Evolutionary conservation across 2,888 invertebrate species (phyloP).

Genomic region (Formica aserva): DNA sequence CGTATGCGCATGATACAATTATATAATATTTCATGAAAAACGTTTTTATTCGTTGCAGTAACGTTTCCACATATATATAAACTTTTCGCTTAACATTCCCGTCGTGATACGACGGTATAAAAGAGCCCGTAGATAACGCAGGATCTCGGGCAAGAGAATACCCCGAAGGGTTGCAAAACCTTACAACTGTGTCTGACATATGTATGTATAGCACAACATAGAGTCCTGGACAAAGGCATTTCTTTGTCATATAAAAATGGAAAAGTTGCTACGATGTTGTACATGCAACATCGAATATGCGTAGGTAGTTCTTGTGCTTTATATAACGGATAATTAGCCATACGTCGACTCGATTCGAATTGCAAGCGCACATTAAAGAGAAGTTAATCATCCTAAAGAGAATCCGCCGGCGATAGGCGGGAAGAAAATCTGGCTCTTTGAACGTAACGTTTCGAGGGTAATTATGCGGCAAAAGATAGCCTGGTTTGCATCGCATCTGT

Average conservation of each 20-base stretch:
- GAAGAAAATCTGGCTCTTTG: slow-evolving; percentile 39
- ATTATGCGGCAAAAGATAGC: slow-evolving; percentile 45
- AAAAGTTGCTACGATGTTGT: background rate
- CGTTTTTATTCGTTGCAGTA: background rate
- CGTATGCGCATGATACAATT: background rate
- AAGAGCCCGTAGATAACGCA: slow-evolving; percentile 22
- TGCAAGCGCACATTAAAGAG: background rate
- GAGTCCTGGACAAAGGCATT: background rate
- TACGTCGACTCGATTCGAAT: background rate
- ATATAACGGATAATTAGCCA: slow-evolving; percentile 23
- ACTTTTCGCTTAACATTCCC: slow-evolving; percentile 24
- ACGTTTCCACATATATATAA: background rate
- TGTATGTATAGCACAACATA: background rate
- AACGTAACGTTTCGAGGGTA: slow-evolving; percentile 31
- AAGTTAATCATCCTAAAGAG: slow-evolving; percentile 19
- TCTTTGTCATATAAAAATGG: background rate
- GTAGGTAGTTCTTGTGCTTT: background rate
- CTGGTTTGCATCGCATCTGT: slow-evolving; percentile 28
- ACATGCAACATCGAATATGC: background rate
- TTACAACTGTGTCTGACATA: slow-evolving; percentile 38
- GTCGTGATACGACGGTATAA: slow-evolving; percentile 9
- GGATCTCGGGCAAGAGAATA: slow-evolving; percentile 38
- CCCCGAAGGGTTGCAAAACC: slow-evolving; percentile 32
- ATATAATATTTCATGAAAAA: background rate
- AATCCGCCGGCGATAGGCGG: background rate